Conservation (phyloP, 1,140 invertebrate genomes). For the Panulirus ornatus region DNA sequence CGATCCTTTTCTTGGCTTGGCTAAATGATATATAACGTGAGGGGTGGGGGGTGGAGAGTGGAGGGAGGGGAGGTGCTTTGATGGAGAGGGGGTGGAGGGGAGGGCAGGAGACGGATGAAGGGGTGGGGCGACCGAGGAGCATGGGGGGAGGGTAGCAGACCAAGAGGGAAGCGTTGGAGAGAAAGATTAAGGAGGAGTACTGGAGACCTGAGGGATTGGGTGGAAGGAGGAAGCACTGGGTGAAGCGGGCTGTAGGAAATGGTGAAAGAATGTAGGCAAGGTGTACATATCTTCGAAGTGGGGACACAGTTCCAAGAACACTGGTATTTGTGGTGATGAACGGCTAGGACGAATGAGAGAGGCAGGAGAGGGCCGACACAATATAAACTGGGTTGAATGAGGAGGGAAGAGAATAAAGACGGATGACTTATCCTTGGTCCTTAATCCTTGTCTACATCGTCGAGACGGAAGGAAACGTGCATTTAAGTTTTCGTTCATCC, state of each 20-base stretch:
- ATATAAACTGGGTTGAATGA: too few relatives aligned
- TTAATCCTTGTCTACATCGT: too few relatives aligned
- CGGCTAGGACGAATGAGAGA: too few relatives aligned
- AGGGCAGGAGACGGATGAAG: not conserved
- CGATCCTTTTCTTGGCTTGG: slow-evolving; percentile 54
- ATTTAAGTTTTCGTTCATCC: too few relatives aligned
- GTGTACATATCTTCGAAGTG: too few relatives aligned
- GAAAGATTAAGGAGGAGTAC: not conserved
- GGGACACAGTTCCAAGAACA: too few relatives aligned
- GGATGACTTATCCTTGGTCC: slow-evolving; percentile 1
- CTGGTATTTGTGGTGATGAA: too few relatives aligned
- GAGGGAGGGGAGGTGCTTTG: not conserved
- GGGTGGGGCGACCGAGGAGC: not conserved
- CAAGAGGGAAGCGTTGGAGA: not conserved
- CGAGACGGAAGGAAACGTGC: too few relatives aligned
- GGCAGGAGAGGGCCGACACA: too few relatives aligned
- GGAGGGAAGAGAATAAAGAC: slow-evolving; percentile 1
- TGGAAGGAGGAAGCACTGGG: not conserved
- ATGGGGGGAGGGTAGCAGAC: not conserved
- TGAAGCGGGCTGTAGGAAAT: not conserved
- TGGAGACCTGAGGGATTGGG: not conserved
- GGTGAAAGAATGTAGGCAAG: too few relatives aligned
- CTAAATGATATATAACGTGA: slow-evolving; percentile 57
- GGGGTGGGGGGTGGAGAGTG: not conserved
- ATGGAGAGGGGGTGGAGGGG: not conserved